Base-by-base conservation (phyloP, 2,113 vertebrate genomes). In the Orientallactaga bullata region DNA sequence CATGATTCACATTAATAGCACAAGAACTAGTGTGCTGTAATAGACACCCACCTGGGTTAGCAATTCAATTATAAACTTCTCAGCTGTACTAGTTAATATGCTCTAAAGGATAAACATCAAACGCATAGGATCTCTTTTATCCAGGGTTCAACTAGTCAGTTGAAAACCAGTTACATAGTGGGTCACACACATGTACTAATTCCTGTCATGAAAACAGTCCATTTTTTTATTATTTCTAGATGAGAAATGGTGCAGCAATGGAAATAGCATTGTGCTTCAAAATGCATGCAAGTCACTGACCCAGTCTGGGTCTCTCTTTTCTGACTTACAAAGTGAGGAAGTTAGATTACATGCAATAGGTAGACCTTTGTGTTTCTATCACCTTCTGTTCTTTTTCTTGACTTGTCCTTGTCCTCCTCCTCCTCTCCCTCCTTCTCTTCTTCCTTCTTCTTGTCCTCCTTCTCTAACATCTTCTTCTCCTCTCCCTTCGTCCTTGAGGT, bases 11-110 rank as follows among this genome's bases (percentile, higher is more conserved):
- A 97, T 96, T 95, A 96, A 95, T 13, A 93, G 39, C 23, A 85
- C 42, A n/a, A 37, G 61, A 95, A 85, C 37, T 74, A 71, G 92
- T 94, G 79, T 5, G 1, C 82, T 93, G 58, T 37, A 85, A 63
- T 58, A 92, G 93, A 89, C 83, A 94, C 63, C 28, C 47, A 95
- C 65, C 61, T 89, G 90, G 93, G 86, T 93, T 85, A 95, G 83
- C 92, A 97, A 96, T 94, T 94, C 83, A 95, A 97, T 88, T 85
- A 32, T 85, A 94, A 55, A 77, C 69, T 87, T 96, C 94, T 94
- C 90, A 94, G 92, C 74, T 94, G 3, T 12, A 30, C 20, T 7
- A 37, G 42, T 42, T 89, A 85, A 39, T 79, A 82, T 89, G 32
- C 8, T 82, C 51, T 76, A 65, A 77, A 78, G n/a, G 37, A 55